Evolutionary conservation across 2,113 vertebrate species (phyloP), one percentile per base, ranked within the genome.

Genomic region (Vulpes lagopus): DNA sequence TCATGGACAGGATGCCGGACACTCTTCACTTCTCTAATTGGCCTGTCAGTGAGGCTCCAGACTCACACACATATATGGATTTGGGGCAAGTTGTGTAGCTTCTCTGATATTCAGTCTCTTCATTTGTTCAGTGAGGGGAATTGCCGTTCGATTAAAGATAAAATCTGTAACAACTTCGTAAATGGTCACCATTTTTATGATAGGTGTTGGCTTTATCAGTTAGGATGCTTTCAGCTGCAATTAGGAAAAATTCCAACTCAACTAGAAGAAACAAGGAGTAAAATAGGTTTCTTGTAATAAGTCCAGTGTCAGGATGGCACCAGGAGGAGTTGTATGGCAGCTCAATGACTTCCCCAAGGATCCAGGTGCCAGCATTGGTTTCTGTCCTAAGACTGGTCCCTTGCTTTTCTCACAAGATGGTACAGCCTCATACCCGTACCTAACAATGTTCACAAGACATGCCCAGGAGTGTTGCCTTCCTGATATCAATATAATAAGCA

Each of bases 221-320:
- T 93, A 51, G 38, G 74, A 67, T 91, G 10, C 16, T 82, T 96
- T 62, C 30, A 4, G 16, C 38, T 43, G 11, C 25, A 83, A 32
- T 25, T 86, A 90, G 59, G 38, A 57, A 95, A 69, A 76, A 43
- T 14, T 55, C 19, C 19, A n/a, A 74, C 30, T 67, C 78, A 51
- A 49, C 19, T 20, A 60, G 43, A 55, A 93, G 65, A 89, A 89
- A 81, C 38, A 62, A 73, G n/a, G 22, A 43, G 12, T 35, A 30
- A 91, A 81, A 64, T 32, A 7, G 49, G 11, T 60, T 79, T 95
- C 25, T 93, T 32, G 38, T 62, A 96, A 25, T 92, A 65, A 92
- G 43, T 59, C 16, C 12, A 14, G 20, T 19, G 11, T 12, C 30
- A 78, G 73, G 51, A 87, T 3, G 53, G 14, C 32, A 51, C 20